phyloP scores from a whole-genome alignment of 2,797 vertebrate species.

The Onychomys arenicola region DNA sequence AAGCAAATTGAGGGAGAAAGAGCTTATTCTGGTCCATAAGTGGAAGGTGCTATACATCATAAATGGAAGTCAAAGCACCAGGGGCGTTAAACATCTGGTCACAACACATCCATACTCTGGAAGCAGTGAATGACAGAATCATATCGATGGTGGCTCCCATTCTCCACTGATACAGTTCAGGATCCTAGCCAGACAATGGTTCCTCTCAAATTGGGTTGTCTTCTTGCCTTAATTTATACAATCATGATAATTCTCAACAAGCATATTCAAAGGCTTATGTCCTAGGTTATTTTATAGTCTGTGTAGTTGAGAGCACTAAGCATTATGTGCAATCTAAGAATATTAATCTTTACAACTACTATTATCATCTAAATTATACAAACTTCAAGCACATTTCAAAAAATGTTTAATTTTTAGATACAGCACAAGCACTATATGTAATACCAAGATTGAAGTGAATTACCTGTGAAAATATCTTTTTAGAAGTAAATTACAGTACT shows the following conservation, averaged over 20 bases:
- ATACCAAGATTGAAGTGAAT: slow-evolving; percentile 75
- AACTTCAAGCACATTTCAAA: slow-evolving; percentile 19
- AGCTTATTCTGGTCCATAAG: background rate
- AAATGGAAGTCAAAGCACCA: background rate
- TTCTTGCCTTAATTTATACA: background rate
- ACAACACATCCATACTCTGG: background rate
- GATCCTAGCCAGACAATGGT: background rate
- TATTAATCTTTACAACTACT: slow-evolving; percentile 4
- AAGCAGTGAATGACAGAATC: background rate
- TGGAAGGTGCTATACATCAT: background rate
- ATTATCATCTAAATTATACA: slow-evolving; percentile 60
- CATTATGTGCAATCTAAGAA: background rate
- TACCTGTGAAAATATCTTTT: slow-evolving; percentile 74
- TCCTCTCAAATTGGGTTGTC: too few species aligned
- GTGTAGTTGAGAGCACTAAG: background rate
- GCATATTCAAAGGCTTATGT: background rate
- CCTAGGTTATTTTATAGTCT: background rate
- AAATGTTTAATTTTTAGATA: slow-evolving; percentile 71
- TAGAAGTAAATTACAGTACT: slow-evolving; percentile 79
- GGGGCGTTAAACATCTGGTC: background rate
- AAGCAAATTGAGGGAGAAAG: background rate
- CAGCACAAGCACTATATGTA: slow-evolving; percentile 74
- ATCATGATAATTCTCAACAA: background rate
- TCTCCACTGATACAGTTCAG: too few species aligned
- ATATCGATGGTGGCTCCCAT: background rate